Base-by-base conservation (phyloP, 2,113 vertebrate species). In the Gallinago media region DNA sequence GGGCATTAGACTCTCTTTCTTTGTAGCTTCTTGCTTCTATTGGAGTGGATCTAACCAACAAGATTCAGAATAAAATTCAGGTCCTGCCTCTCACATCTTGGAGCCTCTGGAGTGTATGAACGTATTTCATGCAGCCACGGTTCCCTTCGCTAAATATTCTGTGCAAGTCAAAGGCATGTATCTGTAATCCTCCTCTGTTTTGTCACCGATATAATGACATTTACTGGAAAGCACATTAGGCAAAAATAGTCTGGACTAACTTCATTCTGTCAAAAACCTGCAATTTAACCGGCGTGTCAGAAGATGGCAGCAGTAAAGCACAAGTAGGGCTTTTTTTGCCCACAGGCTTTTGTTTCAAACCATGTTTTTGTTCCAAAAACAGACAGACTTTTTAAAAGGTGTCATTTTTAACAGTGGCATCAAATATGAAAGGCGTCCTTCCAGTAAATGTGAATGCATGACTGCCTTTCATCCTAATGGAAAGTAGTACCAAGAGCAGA, bases 261-360 rank as follows among this genome's bases (percentile, higher is more conserved):
- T 49, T 80, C 6, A 8, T 56, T 38, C 36, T 29, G 61, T 56
- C 12, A 61, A 79, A 71, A 32, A 4, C 29, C 40, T 97, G 97
- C 70, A 93, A 29, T 95, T 89, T 77, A 72, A 73, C 7, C 15
- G 38, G 12, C 1, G 2, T 66, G 85, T 93, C 97, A 67, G 95
- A 77, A 97, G 97, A 94, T 97, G 97, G 97, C 97, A 97, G 97
- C 94, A 97, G 78, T 74, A 94, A 96, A 93, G 88, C 97, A 87
- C 8, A 49, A 12, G 79, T 87, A 62, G 3, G 20, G 6, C 27
- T 4, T 8, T 44, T 81, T 52, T 74, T 79, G 44, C 40, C n/a
- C 47, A 2, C 12, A 7, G 29, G 52, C 12, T 65, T 66, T 85
- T 22, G 66, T 86, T 74, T 46, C 61, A 72, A 94, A 59, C 2